Conservation (phyloP, 2,888 invertebrate genomes). For the Hartigia nigra region DNA sequence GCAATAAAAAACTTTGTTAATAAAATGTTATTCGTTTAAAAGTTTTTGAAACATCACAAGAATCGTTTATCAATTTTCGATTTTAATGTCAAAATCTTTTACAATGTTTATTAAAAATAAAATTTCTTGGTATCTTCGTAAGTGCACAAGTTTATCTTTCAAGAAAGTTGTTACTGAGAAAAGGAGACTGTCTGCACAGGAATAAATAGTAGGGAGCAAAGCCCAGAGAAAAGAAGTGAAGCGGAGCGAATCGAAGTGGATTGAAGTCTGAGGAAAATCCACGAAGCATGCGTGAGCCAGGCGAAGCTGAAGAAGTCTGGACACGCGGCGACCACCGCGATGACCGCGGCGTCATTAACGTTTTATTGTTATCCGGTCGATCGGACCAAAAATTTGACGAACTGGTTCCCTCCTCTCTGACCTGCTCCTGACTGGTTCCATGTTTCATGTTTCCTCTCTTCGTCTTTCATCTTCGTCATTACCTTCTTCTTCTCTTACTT, state of each 20-base stretch:
- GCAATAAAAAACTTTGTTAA: background rate
- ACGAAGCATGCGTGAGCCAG: background rate
- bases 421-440: background rate
- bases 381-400: constrained; percentile 53
- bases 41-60: background rate
- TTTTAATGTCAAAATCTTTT: background rate
- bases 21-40: background rate
- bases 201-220: background rate
- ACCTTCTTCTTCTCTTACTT: background rate
- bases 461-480: constrained; percentile 14
- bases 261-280: background rate
- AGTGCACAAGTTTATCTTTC: background rate
- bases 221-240: background rate
- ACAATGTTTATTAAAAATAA: background rate
- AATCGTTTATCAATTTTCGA: background rate
- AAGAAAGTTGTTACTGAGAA: background rate
- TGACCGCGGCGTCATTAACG: constrained; percentile 45
- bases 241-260: background rate
- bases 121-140: background rate
- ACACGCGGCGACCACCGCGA: constrained; percentile 41
- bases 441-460: constrained; percentile 20
- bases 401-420: constrained; percentile 38
- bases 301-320: constrained; percentile 1
- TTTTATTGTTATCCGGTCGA: constrained; percentile 57
- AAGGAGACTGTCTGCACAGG: background rate